Evolutionary conservation across 1,140 invertebrate genomes (phyloP), one percentile per base, ranked within the genome.

Genomic region (Drosophila sulfurigaster): DNA sequence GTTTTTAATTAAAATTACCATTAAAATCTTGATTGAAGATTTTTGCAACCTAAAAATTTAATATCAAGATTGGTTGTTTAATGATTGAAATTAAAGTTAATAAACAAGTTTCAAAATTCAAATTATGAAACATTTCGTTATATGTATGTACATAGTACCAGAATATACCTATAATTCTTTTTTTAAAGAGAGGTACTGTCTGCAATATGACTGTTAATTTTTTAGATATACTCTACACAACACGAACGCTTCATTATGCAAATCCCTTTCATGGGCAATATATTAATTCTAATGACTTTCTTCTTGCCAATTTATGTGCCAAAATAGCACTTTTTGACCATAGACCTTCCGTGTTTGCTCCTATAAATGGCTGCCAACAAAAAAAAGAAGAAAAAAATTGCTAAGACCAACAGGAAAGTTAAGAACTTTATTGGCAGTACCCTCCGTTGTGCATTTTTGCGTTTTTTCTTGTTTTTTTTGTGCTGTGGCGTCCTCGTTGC

Each of bases 401-500:
- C 48, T 49, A 2, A 49, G 48, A 49, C 35, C 35, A 38, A 38
- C 20, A 45, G 38, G n/a, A 30, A 57, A 8, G 11, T 49, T 10
- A 49, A 28, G 15, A 72, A 35, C 32, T 66, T 58, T 45, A 15
- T 25, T 10, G 48, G 35, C 67, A 13, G 11, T 56, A 10, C 46
- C 28, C 57, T 48, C 25, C 52, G 48, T 52, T 52, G 15, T 63
- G 28, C 60, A 63, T 46, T 43, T 38, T n/a, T 63, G 28, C 60
- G 51, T 46, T 43, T 38, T n/a, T 63, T 56, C 20, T 45, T 11
- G 6, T 51, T 38, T 30, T 46, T 52, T 41, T 25, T 4, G 48
- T 41, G 16, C 35, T 28, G 54, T 65, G 51, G 16, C 51, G 20
- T 69, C 30, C 48, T 25, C 43, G 65, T 38, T 46, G 41, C 57